phyloP scores from a whole-genome alignment of 1,140 invertebrate species.

The Danaus plexippus region DNA sequence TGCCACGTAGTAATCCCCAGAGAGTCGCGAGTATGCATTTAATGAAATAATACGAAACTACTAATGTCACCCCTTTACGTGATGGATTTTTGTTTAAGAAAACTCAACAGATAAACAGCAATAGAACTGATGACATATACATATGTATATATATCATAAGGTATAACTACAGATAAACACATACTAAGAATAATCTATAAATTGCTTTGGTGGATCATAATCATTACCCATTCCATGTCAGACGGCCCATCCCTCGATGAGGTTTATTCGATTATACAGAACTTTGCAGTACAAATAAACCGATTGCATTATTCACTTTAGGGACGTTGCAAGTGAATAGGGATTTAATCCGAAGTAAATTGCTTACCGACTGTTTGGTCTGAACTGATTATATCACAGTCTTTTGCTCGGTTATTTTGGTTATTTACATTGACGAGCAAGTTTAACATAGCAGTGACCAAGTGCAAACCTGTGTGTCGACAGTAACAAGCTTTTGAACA shows the following conservation, averaged over 20 bases:
- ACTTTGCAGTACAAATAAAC: constrained; percentile 51
- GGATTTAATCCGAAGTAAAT: constrained; percentile 55
- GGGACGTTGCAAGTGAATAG: constrained; percentile 43
- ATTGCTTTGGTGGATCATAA: constrained; percentile 8
- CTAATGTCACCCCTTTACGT: constrained; percentile 47
- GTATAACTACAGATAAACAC: no score
- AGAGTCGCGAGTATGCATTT: constrained; percentile 42
- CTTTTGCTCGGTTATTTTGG: constrained; percentile 20
- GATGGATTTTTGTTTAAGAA: constrained; percentile 10
- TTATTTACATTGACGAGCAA: no score
- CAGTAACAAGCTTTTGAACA: no score
- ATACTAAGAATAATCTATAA: constrained; percentile 1
- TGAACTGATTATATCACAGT: constrained; percentile 37
- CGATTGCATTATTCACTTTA: constrained; percentile 48
- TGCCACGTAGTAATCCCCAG: constrained; percentile 27
- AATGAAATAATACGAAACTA: constrained; percentile 56
- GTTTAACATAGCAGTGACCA: no score
- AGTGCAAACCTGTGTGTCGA: no score
- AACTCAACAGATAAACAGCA: constrained; percentile 5
- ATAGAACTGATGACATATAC: constrained; percentile 2
- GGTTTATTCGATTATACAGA: constrained; percentile 45
- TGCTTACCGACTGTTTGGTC: constrained; percentile 48
- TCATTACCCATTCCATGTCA: constrained; percentile 16
- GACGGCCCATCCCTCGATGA: constrained; percentile 4
- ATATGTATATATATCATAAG: no score